A percentile compares a stretch with the other conserved stretches of the same genome.
Conservation (phyloP, 37 sponge, comb jelly and placozoan species). For the Halichondria panicea region DNA sequence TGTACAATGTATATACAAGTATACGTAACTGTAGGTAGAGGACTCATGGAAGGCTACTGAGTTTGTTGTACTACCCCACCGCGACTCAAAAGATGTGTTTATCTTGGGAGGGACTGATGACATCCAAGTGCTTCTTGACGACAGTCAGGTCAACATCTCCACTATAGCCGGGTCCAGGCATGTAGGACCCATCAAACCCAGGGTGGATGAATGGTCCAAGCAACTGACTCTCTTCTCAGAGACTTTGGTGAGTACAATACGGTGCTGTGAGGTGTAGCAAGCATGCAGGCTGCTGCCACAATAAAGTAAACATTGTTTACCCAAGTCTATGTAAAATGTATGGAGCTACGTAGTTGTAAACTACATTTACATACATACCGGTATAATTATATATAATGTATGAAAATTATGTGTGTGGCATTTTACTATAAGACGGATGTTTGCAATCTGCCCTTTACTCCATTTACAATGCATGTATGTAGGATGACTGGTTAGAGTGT, state of each 20-base stretch:
- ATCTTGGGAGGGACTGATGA: conserved; percentile 98
- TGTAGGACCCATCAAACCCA: conserved; percentile 95
- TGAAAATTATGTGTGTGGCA: background rate
- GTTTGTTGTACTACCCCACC: conserved; percentile 86
- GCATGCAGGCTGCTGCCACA: background rate
- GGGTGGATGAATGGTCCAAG: conserved; percentile 95
- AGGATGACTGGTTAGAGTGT: conserved; percentile 96
- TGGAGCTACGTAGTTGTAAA: background rate
- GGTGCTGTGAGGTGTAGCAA: background rate
- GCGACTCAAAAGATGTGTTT: conserved; percentile 95
- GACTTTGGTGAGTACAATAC: conserved; percentile 71
- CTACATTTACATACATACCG: background rate
- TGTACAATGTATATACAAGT: background rate
- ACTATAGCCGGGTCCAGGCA: conserved; percentile 95
- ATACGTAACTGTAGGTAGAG: conserved; percentile 64
- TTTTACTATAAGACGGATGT: background rate
- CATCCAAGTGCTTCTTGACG: conserved; percentile 92
- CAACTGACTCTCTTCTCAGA: conserved; percentile 90
- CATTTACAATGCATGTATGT: background rate
- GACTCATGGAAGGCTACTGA: conserved; percentile 94
- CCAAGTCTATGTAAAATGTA: background rate
- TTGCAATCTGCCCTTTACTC: too few species aligned
- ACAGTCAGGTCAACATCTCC: conserved; percentile 91
- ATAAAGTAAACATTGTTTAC: background rate
- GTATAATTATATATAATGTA: background rate